These are phyloP conservation scores for Sebastes elongatus DNA, from an alignment of 2,797 vertebrate species.

Conservation along the genomic window DNA sequence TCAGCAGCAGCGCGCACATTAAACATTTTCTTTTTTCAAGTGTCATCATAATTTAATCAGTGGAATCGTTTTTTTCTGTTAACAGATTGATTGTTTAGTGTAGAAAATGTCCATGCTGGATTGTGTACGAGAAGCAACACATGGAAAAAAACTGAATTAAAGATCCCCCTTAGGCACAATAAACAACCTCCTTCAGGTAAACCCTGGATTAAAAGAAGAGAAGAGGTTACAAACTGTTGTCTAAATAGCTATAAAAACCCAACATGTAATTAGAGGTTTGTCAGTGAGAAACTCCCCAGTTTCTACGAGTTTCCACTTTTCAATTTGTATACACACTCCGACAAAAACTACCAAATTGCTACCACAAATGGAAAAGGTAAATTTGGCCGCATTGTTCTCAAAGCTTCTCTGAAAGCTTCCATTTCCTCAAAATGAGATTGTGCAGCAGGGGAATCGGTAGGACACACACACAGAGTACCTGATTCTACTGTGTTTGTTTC, in stretches of 20 bases:
- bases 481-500: background rate
- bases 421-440: constrained; percentile 16
- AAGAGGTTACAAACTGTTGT: background rate
- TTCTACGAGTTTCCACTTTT: background rate
- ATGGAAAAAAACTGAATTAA: too few relatives aligned
- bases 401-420: constrained; percentile 16
- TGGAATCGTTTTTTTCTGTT: background rate
- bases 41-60: background rate
- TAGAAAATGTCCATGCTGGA: background rate
- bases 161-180: background rate
- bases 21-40: background rate
- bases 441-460: background rate
- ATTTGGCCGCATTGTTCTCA: constrained; percentile 1
- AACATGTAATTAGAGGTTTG: background rate
- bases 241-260: background rate
- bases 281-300: background rate
- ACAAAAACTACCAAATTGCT: background rate
- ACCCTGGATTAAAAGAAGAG: background rate
- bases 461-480: background rate
- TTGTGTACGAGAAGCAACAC: too few relatives aligned
- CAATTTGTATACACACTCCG: background rate
- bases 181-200: background rate
- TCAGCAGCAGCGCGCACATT: background rate
- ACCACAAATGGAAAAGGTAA: background rate
- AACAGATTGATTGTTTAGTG: background rate